Conservation (phyloP, 2,113 vertebrate genomes). For the Pangasianodon gigas region DNA sequence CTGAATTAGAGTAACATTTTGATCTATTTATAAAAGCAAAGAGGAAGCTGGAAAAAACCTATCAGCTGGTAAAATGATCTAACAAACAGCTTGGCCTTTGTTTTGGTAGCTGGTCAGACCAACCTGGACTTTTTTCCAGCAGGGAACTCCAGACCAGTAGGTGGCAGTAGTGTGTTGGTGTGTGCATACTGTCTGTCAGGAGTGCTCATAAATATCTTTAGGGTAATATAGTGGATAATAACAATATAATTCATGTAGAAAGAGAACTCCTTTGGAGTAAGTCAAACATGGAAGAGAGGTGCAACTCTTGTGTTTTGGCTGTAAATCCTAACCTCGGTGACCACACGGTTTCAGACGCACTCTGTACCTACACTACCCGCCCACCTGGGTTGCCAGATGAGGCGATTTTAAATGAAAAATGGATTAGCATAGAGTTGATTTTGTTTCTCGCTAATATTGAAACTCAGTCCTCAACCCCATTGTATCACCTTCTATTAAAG, state of each 20-base stretch:
- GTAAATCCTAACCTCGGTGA: background rate
- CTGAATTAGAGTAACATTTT: background rate
- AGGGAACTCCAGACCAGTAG: constrained; percentile 21
- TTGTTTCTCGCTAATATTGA: background rate
- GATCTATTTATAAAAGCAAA: background rate
- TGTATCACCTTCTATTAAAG: background rate
- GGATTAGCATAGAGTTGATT: background rate
- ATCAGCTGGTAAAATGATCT: background rate
- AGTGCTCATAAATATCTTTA: background rate
- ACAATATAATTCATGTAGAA: background rate
- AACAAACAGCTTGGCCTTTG: background rate
- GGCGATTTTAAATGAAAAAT: background rate
- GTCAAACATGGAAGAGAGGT: background rate
- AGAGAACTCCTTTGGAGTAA: background rate
- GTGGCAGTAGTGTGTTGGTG: background rate
- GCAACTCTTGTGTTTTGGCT: background rate
- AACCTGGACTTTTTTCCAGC: background rate
- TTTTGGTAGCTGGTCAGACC: background rate
- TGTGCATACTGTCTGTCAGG: background rate
- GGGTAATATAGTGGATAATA: background rate
- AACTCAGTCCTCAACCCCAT: background rate
- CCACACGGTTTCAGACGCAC: background rate
- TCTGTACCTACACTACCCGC: background rate
- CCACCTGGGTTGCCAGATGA: constrained; percentile 24
- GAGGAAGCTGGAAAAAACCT: background rate